Percentiles rank a stretch among this genome's conserved stretches.
These are phyloP conservation scores for Pipistrellus kuhlii DNA, from an alignment of 2,797 vertebrate genomes.

Conservation along the genomic window DNA sequence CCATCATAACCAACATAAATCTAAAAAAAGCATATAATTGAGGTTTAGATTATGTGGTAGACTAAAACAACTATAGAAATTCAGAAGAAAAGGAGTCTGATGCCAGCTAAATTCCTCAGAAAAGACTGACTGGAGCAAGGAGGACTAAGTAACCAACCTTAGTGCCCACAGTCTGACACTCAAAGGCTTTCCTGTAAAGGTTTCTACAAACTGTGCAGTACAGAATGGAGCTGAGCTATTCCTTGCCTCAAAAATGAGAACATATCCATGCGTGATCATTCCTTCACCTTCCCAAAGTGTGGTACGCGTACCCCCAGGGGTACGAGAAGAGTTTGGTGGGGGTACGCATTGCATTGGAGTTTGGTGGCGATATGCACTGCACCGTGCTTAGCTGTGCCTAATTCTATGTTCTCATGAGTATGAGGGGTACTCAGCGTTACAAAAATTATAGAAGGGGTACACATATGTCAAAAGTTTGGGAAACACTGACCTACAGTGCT, in stretches of 20 bases:
- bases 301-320: too few species aligned
- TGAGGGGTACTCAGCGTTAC: too few species aligned
- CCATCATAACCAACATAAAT: slow-evolving; percentile 63
- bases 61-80: slow-evolving; percentile 62
- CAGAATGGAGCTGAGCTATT: background rate
- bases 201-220: background rate
- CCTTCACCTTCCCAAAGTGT: background rate
- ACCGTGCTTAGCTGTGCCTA: too few species aligned
- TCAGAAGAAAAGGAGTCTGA: background rate
- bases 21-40: slow-evolving; percentile 66
- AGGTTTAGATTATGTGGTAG: slow-evolving; percentile 66
- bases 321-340: too few species aligned
- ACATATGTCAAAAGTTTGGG: too few species aligned
- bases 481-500: background rate
- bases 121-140: background rate
- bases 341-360: too few species aligned
- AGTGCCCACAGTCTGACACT: background rate
- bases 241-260: background rate
- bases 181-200: background rate
- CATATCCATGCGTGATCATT: too few species aligned
- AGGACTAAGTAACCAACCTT: background rate
- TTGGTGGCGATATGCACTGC: too few species aligned
- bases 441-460: too few species aligned
- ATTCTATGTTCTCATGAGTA: too few species aligned
- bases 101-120: slow-evolving; percentile 11